A percentile compares a stretch with the other conserved stretches of the same genome.
Conservation (phyloP, 2,888 invertebrate genomes). For the Ophraella communa region DNA sequence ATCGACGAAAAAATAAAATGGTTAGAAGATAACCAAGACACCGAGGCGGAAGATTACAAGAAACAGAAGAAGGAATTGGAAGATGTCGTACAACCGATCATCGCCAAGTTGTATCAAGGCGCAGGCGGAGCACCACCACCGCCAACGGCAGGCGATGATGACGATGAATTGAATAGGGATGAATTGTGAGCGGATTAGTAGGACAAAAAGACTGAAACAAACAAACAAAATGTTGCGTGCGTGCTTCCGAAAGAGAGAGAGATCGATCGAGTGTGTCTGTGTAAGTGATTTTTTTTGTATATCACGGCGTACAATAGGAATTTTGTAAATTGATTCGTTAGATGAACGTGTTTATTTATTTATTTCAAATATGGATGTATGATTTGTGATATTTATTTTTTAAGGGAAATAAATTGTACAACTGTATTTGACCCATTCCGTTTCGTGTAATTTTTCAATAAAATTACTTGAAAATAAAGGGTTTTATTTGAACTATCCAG, state of each 20-base stretch:
- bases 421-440: slow-evolving; percentile 50
- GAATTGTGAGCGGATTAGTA: slow-evolving; percentile 69
- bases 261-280: slow-evolving; percentile 1
- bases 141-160: slow-evolving; percentile 70
- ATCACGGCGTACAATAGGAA: slow-evolving; percentile 10
- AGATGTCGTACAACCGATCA: slow-evolving; percentile 95
- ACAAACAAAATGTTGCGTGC: too few species aligned
- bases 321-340: slow-evolving; percentile 30
- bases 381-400: slow-evolving; percentile 39
- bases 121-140: slow-evolving; percentile 80
- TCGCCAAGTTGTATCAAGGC: slow-evolving; percentile 93
- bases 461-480: slow-evolving; percentile 29
- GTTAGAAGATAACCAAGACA: slow-evolving; percentile 95
- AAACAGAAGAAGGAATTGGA: slow-evolving; percentile 95
- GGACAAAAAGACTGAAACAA: slow-evolving; percentile 30
- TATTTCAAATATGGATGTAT: slow-evolving; percentile 52
- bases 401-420: slow-evolving; percentile 44
- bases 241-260: too few species aligned
- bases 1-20: slow-evolving; percentile 97
- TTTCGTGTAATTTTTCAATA: slow-evolving; percentile 46
- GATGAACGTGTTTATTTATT: slow-evolving; percentile 47
- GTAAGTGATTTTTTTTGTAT: slow-evolving; percentile 14
- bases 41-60: slow-evolving; percentile 84
- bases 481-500: background rate
- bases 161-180: slow-evolving; percentile 78